Percentiles rank a stretch among this genome's conserved stretches.
Evolutionary conservation across 2,113 vertebrate genomes (phyloP).

Genomic region (Ifrita kowaldi): DNA sequence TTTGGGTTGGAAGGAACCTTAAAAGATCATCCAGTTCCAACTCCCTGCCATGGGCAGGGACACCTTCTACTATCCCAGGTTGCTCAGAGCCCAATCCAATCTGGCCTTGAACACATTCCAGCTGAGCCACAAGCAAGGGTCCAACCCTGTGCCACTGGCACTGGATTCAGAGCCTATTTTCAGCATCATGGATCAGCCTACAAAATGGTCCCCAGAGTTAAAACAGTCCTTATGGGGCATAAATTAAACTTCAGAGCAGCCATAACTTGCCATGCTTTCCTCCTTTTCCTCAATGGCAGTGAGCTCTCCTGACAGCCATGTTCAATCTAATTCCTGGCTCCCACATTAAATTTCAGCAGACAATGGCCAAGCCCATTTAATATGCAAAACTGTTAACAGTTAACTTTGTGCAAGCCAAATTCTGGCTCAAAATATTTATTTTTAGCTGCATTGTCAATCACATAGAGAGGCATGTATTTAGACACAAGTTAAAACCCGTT

Average conservation of each 20-base stretch:
- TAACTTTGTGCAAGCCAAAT: neutral
- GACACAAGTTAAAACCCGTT: neutral
- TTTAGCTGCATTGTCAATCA: neutral
- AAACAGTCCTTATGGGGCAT: fast-evolving
- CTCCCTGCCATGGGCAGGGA: neutral
- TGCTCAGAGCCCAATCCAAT: neutral
- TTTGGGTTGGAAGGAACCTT: neutral
- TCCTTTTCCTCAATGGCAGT: neutral
- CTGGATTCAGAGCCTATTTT: neutral
- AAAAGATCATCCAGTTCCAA: neutral
- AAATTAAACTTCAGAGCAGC: neutral
- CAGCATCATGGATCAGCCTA: neutral
- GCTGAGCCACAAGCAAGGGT: neutral
- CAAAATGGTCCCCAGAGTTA: fast-evolving
- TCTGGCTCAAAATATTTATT: neutral
- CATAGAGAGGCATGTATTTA: neutral
- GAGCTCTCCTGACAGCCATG: neutral
- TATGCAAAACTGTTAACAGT: neutral
- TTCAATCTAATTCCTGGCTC: neutral
- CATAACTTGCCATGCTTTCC: neutral
- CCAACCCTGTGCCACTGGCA: neutral
- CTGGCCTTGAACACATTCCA: neutral
- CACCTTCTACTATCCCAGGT: neutral
- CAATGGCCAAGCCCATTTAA: neutral
- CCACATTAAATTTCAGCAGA: neutral